phyloP scores from a whole-genome alignment of 2,888 invertebrate genomes.

The Pterobdella sp. region DNA sequence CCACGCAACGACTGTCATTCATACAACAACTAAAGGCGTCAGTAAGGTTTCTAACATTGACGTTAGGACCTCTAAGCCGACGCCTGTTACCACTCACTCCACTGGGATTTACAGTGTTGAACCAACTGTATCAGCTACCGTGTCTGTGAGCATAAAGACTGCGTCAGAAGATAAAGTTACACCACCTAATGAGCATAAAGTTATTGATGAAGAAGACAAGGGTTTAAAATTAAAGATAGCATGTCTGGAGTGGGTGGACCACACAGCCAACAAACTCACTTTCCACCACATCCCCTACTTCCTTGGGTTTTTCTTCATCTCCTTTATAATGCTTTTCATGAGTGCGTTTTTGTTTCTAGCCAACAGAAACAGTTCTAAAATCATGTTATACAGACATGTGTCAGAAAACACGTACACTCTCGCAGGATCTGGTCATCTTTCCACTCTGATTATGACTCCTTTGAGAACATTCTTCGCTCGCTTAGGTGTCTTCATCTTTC shows the following conservation, averaged over 20 bases:
- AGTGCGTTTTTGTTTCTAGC: not conserved
- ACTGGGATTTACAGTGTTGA: no score
- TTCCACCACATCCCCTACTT: not conserved
- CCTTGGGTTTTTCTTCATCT: not conserved
- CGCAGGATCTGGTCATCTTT: not conserved
- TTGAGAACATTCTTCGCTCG: not conserved
- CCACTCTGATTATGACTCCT: not conserved
- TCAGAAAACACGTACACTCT: not conserved
- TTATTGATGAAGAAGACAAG: no score
- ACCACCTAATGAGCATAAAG: no score
- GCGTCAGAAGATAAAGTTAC: no score
- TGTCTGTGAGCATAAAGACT: no score
- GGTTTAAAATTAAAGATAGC: no score
- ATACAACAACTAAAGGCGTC: no score
- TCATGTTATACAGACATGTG: not conserved
- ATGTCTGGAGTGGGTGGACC: not conserved
- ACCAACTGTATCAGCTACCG: no score
- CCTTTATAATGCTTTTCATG: not conserved
- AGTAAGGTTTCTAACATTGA: no score
- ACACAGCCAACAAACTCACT: not conserved
- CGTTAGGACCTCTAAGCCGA: no score
- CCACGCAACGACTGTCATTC: no score
- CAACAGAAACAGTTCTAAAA: not conserved
- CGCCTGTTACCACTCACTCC: no score
- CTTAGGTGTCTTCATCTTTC: not conserved